Evolutionary conservation across 2,888 invertebrate genomes (phyloP).

Genomic region (Drosophila aldrichi): DNA sequence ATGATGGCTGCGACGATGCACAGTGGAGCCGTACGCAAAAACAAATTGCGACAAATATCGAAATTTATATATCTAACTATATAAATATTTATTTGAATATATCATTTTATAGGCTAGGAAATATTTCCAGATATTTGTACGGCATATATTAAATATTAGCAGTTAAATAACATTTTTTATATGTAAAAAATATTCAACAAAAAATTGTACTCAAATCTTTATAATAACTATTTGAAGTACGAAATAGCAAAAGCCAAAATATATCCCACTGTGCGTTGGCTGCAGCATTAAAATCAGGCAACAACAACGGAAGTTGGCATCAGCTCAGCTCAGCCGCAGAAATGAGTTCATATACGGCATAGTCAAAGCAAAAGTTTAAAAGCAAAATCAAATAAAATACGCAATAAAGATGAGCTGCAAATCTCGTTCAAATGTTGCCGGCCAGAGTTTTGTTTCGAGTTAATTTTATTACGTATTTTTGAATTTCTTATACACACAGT

Average conservation of each 20-base stretch:
- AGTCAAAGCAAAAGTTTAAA: slow-evolving; percentile 32
- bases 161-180: background rate
- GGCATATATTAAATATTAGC: background rate
- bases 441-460: slow-evolving; percentile 59
- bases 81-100: background rate
- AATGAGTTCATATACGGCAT: slow-evolving; percentile 65
- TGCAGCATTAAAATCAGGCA: slow-evolving; percentile 33
- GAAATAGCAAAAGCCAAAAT: background rate
- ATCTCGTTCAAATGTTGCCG: slow-evolving; percentile 39
- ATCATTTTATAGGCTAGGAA: no score
- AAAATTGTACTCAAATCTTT: background rate
- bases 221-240: background rate
- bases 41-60: background rate
- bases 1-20: slow-evolving; percentile 63
- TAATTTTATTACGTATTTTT: slow-evolving; percentile 71
- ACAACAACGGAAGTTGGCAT: slow-evolving; percentile 72
- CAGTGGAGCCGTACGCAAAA: slow-evolving; percentile 7
- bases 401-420: slow-evolving; percentile 56
- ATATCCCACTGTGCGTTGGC: slow-evolving; percentile 5
- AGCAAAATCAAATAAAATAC: slow-evolving; percentile 48
- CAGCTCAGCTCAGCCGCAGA: slow-evolving; percentile 64
- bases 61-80: background rate
- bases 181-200: background rate
- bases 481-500: slow-evolving; percentile 34
- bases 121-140: background rate